Conservation (phyloP, 2,797 vertebrate genomes). For the Varecia variegata region DNA sequence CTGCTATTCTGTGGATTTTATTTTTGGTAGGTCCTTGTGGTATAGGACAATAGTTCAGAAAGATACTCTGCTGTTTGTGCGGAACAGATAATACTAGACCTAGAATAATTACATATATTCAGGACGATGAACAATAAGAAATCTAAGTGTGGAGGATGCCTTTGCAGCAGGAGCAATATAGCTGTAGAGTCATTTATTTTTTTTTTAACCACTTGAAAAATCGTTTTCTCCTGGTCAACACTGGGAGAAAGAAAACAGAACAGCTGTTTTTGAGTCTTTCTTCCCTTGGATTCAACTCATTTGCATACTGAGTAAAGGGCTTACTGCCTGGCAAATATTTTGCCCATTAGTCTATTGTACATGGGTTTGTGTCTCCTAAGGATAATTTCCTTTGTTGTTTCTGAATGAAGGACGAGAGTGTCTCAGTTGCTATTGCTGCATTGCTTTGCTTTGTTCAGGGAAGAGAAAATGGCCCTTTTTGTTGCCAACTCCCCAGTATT, state of each 20-base stretch:
- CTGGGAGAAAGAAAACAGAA: conserved; percentile 33
- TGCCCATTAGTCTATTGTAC: conserved; percentile 50
- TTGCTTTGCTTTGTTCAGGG: background rate
- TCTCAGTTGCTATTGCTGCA: conserved; percentile 23
- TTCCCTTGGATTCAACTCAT: background rate
- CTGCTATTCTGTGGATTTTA: conserved; percentile 41
- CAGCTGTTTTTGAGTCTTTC: conserved; percentile 50
- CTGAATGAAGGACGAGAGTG: background rate
- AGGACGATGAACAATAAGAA: conserved; percentile 52
- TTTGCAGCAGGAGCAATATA: conserved; percentile 56
- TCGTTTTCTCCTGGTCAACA: conserved; percentile 36
- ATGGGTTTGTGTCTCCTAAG: conserved; percentile 38
- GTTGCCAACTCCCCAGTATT: background rate
- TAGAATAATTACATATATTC: conserved; percentile 57
- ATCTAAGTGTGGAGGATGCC: conserved; percentile 35
- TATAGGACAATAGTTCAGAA: conserved; percentile 44
- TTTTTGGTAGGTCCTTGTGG: conserved; percentile 48
- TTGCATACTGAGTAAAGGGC: conserved; percentile 51
- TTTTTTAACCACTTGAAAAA: conserved; percentile 61
- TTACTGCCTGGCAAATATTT: conserved; percentile 41
- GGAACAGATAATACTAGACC: conserved; percentile 45
- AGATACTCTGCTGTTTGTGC: conserved; percentile 51
- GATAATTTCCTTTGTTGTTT: conserved; percentile 61
- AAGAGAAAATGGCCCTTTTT: conserved; percentile 21
- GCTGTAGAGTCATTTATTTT: conserved; percentile 36